Base-by-base conservation (phyloP, 2,113 vertebrate genomes). In the Hirundichthys speculiger region DNA sequence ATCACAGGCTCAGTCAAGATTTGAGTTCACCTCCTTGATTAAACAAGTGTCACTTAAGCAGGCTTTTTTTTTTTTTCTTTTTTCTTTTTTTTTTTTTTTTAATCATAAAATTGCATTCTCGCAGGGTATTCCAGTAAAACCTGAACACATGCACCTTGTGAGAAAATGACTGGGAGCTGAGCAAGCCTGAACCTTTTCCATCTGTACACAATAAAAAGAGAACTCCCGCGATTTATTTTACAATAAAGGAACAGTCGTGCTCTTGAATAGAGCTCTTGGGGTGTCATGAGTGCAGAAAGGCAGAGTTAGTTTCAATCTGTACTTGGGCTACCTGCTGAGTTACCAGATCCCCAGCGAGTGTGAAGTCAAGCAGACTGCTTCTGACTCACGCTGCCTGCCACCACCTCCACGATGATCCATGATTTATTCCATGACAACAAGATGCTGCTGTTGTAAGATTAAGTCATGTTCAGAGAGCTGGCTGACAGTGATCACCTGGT, bases 291-390 rank as follows among this genome's bases (percentile, higher is more conserved):
- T 63, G 47, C 75, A 76, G 83, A 83, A 76, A 79, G 79, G 83
- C 80, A 69, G 80, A 81, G 69, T 88, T 87, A 68, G 85, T 83
- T 91, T 88, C 85, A 84, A 86, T 88, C 85, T 84, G 77, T 79
- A 72, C 83, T 80, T 41, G n/a, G 78, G 79, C 89, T 88, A 85
- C 90, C 90, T 91, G 90, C 88, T 90, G 91, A 84, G 91, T 83
- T 87, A 87, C 80, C 80, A 88, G 89, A 91, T 90, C 83, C 90
- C 83, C 72, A 83, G 84, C 56, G 75, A 88, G 92, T 78, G 88
- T 86, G 84, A 91, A 90, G 82, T 89, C 87, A 87, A 84, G 73
- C 74, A 89, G 85, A 85, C 87, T 68, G 82, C 82, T 83, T 72
- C 80, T 91, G 86, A 87, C 85, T 88, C 75, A 85, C 42, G 68